phyloP scores from a whole-genome alignment of 2,113 vertebrate genomes.

The Cyanoderma ruficeps region DNA sequence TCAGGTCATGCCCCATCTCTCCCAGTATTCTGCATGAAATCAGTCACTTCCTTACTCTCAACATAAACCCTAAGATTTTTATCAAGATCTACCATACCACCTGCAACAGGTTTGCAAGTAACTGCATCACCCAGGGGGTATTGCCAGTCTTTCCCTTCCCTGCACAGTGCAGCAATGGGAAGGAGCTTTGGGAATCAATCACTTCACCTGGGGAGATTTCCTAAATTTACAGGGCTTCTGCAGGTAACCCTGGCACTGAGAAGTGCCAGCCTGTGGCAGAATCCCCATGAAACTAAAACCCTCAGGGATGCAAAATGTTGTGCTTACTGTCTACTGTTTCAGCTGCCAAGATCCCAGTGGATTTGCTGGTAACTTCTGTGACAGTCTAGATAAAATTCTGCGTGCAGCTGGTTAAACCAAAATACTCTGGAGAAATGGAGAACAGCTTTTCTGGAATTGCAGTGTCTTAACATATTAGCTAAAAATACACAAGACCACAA shows the following conservation, averaged over 20 bases:
- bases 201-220: neutral
- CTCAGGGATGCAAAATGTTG: neutral
- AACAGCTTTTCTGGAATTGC: conserved; percentile 7
- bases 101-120: neutral
- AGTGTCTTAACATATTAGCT: conserved; percentile 10
- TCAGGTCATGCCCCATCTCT: neutral
- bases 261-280: neutral
- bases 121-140: neutral
- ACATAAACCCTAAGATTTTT: neutral
- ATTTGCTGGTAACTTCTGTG: neutral
- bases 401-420: neutral
- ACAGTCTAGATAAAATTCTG: neutral
- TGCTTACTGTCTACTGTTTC: neutral
- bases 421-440: neutral
- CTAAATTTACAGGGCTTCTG: neutral
- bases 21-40: neutral
- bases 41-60: neutral
- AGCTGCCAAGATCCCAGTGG: neutral
- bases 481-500: conserved; percentile 2
- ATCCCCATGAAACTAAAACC: neutral
- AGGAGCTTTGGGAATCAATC: neutral
- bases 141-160: neutral
- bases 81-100: neutral
- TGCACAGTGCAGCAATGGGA: neutral
- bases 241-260: neutral